phyloP scores from a whole-genome alignment of 2,113 vertebrate species.

The Nicator chloris region DNA sequence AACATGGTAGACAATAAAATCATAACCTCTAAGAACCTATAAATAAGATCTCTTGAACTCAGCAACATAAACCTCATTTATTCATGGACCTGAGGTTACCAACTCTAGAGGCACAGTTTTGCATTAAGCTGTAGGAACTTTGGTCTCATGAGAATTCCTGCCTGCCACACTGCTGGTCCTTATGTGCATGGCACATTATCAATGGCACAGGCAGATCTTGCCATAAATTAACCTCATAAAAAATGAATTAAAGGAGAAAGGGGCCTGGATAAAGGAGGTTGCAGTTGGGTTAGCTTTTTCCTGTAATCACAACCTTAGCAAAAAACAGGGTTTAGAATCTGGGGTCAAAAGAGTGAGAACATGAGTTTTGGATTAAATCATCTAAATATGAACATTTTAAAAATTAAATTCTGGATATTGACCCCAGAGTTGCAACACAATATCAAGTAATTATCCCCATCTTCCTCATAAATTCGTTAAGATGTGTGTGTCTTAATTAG shows the following conservation, averaged over 20 bases:
- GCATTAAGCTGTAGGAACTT: not conserved
- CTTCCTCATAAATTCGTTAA: not conserved
- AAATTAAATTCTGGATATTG: not conserved
- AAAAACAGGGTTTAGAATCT: not conserved
- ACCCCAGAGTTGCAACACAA: not conserved
- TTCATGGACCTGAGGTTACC: not conserved
- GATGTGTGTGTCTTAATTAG: not conserved
- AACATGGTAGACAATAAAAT: not conserved
- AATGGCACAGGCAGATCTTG: not conserved
- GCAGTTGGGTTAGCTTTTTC: not conserved
- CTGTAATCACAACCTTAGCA: not conserved
- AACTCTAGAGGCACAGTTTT: not conserved
- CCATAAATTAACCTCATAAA: not conserved
- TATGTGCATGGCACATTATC: not conserved
- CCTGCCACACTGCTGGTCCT: not conserved
- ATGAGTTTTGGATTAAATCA: not conserved
- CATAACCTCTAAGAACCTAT: not conserved
- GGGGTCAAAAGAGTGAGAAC: not conserved
- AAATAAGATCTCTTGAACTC: not conserved
- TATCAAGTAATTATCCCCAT: not conserved
- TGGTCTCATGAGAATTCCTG: not conserved
- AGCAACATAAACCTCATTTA: not conserved
- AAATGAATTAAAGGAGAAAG: not conserved
- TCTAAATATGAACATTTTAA: not conserved
- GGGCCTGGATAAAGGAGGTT: not conserved